Evolutionary conservation across 1,140 invertebrate genomes (phyloP).

Genomic region (Rhopalosiphum padi): DNA sequence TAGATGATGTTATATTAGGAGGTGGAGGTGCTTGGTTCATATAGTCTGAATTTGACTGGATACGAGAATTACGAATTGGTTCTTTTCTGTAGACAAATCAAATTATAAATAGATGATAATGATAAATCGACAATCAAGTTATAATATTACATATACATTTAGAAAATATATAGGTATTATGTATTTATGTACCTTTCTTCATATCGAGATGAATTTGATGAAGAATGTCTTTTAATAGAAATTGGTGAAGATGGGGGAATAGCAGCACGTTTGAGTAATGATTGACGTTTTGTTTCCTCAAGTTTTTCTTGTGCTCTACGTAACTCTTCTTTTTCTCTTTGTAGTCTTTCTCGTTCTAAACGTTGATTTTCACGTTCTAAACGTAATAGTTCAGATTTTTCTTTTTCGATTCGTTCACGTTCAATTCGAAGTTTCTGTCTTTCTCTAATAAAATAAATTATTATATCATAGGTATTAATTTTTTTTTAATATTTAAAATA

Average conservation of each 20-base stretch:
- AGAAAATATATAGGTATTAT: neutral
- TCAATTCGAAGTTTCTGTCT: constrained; percentile 79
- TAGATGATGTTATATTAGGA: constrained; percentile 51
- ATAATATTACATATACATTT: neutral
- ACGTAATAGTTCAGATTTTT: constrained; percentile 80
- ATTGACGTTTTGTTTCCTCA: constrained; percentile 58
- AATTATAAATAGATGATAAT: neutral
- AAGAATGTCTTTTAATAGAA: constrained; percentile 49
- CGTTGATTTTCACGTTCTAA: constrained; percentile 80
- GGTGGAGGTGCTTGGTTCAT: constrained; percentile 45
- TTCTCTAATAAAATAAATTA: constrained; percentile 66
- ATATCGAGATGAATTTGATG: constrained; percentile 47
- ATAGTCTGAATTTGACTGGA: constrained; percentile 29
- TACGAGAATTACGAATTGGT: constrained; percentile 45
- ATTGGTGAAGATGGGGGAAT: constrained; percentile 61
- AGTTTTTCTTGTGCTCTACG: constrained; percentile 59
- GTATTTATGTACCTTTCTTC: constrained; percentile 32
- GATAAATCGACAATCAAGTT: neutral
- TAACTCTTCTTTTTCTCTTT: constrained; percentile 64
- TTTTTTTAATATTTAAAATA: neutral
- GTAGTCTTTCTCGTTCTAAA: constrained; percentile 77
- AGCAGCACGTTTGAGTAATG: constrained; percentile 37
- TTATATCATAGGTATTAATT: constrained; percentile 30
- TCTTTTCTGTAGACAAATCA: constrained; percentile 13
- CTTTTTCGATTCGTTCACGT: constrained; percentile 77